Conservation (phyloP, 2,888 invertebrate species). For the Acrobasis consociella region DNA sequence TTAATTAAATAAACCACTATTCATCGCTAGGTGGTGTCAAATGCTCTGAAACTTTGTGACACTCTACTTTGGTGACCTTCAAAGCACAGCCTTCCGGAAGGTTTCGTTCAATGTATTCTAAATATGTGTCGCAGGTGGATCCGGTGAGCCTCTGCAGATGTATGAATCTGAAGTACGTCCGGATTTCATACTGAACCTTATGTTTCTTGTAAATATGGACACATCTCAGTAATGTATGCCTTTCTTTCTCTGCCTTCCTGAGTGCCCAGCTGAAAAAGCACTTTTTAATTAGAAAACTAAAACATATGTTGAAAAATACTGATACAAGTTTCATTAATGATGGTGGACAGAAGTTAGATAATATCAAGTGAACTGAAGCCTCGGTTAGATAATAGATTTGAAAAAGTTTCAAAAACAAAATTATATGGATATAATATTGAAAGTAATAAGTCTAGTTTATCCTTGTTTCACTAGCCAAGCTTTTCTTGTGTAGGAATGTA, state of each 20-base stretch:
- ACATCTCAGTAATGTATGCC: conserved; percentile 92
- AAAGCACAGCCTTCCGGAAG: conserved; percentile 98
- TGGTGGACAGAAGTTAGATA: no score
- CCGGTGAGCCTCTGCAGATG: conserved; percentile 94
- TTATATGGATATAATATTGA: no score
- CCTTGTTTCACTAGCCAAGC: no score
- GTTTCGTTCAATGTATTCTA: conserved; percentile 98
- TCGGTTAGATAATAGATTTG: no score
- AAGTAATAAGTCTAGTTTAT: no score
- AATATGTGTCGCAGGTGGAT: conserved; percentile 96
- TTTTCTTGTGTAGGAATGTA: no score
- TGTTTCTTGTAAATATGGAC: conserved; percentile 97
- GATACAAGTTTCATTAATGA: no score
- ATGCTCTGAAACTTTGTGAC: conserved; percentile 81
- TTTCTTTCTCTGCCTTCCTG: conserved; percentile 87
- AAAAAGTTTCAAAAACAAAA: no score
- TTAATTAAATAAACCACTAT: conserved; percentile 35
- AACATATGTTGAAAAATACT: no score
- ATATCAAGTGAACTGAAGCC: no score
- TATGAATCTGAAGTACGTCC: conserved; percentile 95
- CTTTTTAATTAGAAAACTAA: no score
- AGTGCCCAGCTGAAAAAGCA: conserved; percentile 86
- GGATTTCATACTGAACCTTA: conserved; percentile 96
- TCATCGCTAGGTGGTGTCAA: conserved; percentile 68
- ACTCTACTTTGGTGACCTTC: conserved; percentile 91